Evolutionary conservation across 2,888 invertebrate species (phyloP), one percentile per base, ranked within the genome.

Genomic region (Capitulum mitella): DNA sequence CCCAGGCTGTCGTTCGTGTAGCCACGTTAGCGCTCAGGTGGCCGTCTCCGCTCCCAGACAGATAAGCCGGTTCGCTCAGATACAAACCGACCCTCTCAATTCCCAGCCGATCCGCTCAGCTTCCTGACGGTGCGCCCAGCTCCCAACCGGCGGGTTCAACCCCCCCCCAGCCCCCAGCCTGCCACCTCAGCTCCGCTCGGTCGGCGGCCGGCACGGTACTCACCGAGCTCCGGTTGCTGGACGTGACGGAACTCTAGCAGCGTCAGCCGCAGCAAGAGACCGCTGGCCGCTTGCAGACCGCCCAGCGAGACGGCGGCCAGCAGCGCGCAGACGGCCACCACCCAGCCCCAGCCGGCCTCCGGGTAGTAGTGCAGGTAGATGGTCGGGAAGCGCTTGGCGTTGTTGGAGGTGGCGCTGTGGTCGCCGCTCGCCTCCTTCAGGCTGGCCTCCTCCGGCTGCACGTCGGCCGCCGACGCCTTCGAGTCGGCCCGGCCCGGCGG

Each of bases 341-440:
- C 90, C 93, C 93, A 94, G 12, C 94, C 94, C 93, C 93, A 94
- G 0, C 93, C 93, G 14, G 93, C 93, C 81, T 86, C 86, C 26
- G 86, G 86, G 80, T 85, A 86, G 37, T 70, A 70, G 70, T 70
- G 70, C 70, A 70, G 70, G 70, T 70, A 70, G 70, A 70, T 70
- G 70, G 70, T 70, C 22, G 70, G 70, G 70, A 70, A 70, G 70
- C 70, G 70, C 37, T 70, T 70, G 70, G 37, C 70, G 70, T 70
- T 70, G 70, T 70, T 70, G 37, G 70, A 70, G 37, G 70, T 70
- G 70, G 70, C 70, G 37, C 70, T 70, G 70, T 70, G 70, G 22
- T 70, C 70, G 22, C 70, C 37, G 70, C 37, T 70, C 6, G 70
- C 70, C 37, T 37, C 70, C 70, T 70, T 70, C 22, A 1, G 6